A percentile compares a stretch with the other conserved stretches of the same genome.
phyloP scores from a whole-genome alignment of 2,888 invertebrate species.

The Dascillus cervinus region DNA sequence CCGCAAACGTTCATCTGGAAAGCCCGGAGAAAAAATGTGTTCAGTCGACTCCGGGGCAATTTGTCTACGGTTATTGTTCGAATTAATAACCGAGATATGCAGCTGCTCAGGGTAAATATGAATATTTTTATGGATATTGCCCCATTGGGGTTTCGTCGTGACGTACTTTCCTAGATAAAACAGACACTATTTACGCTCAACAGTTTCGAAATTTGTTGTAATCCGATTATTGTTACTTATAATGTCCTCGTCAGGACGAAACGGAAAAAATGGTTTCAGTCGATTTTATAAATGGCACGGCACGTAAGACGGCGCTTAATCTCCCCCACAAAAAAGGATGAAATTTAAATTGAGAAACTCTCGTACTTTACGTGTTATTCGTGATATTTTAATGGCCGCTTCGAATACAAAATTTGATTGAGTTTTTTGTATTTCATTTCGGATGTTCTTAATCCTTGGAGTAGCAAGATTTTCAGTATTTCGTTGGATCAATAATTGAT shows the following conservation, averaged over 20 bases:
- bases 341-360: conserved; percentile 12
- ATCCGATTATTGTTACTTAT: too few species aligned
- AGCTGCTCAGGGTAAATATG: conserved; percentile 21
- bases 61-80: conserved; percentile 21
- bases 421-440: too few species aligned
- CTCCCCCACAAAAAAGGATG: conserved; percentile 9
- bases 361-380: conserved; percentile 1
- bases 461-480: too few species aligned
- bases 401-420: too few species aligned
- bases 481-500: too few species aligned
- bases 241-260: too few species aligned
- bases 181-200: conserved; percentile 17
- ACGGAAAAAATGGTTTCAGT: too few species aligned
- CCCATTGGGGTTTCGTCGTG: conserved; percentile 18
- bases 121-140: conserved; percentile 21
- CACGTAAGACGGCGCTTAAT: conserved; percentile 15
- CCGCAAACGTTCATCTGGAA: conserved; percentile 5
- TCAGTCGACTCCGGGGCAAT: conserved; percentile 13
- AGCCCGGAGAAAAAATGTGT: conserved; percentile 8
- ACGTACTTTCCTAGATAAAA: conserved; percentile 19
- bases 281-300: too few species aligned
- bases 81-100: conserved; percentile 24
- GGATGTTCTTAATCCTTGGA: too few species aligned
- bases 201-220: too few species aligned
- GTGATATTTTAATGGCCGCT: too few species aligned